Percentiles rank a stretch among this genome's conserved stretches.
These are phyloP conservation scores for Drosophila micromelanica DNA, from an alignment of 1,140 invertebrate species.

Conservation along the genomic window DNA sequence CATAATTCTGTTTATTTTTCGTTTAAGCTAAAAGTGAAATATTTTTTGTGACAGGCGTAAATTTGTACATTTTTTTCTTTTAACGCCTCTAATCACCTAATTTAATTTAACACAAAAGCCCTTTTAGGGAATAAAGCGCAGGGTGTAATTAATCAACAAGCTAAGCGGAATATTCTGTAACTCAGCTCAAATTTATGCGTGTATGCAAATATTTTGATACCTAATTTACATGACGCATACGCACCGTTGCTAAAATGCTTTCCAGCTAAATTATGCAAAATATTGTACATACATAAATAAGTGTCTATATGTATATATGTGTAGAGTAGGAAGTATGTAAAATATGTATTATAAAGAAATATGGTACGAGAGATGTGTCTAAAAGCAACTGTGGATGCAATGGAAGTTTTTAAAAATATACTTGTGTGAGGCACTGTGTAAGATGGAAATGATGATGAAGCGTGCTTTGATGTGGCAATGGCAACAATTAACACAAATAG, in stretches of 20 bases:
- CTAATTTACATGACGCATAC: conserved; percentile 46
- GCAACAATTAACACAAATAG: conserved; percentile 55
- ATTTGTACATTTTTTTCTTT: conserved; percentile 3
- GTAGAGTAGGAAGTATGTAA: no score
- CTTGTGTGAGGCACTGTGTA: not conserved
- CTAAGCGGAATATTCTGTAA: not conserved
- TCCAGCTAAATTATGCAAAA: conserved; percentile 45
- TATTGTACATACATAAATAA: conserved; percentile 12
- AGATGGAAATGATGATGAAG: conserved; percentile 27
- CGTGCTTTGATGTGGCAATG: conserved; percentile 50
- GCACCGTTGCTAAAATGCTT: conserved; percentile 35
- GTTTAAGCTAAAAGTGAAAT: conserved; percentile 1
- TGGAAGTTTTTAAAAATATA: not conserved
- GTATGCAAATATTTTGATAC: conserved; percentile 29
- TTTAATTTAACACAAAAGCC: conserved; percentile 39
- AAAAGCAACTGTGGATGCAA: no score
- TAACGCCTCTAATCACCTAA: conserved; percentile 35
- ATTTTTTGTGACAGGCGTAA: not conserved
- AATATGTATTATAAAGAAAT: not conserved
- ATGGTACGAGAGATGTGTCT: not conserved
- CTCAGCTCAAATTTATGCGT: conserved; percentile 27
- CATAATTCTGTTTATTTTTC: not conserved
- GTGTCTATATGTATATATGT: not conserved
- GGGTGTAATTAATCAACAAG: conserved; percentile 33
- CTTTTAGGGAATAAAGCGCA: conserved; percentile 18